These are phyloP conservation scores for Liasis olivaceus DNA, from an alignment of 2,797 vertebrate species.

Conservation along the genomic window DNA sequence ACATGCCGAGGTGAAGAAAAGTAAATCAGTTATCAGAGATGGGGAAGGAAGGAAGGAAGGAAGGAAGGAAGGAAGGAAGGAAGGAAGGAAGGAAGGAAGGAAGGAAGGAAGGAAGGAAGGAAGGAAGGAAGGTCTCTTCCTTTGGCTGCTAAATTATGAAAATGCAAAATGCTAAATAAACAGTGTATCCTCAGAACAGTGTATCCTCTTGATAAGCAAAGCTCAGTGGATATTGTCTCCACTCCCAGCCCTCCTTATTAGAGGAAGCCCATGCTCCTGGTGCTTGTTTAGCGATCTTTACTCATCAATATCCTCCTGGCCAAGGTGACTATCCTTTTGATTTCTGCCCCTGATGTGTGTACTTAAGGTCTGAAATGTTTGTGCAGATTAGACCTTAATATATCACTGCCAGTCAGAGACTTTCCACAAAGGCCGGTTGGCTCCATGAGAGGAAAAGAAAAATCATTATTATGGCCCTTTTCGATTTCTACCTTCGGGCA, in stretches of 20 bases:
- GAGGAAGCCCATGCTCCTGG: not conserved
- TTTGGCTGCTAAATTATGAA: not conserved
- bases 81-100: not conserved
- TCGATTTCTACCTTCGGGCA: not conserved
- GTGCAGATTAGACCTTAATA: not conserved
- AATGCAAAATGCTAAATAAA: not conserved
- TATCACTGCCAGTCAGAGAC: not conserved
- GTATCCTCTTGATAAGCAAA: not conserved
- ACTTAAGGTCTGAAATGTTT: not conserved
- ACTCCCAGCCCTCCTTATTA: too few relatives aligned
- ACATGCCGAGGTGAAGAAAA: too few relatives aligned
- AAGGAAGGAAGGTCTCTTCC: not conserved
- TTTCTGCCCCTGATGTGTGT: not conserved
- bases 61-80: not conserved
- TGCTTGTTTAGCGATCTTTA: not conserved
- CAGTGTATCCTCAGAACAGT: not conserved
- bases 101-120: not conserved
- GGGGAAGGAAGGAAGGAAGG: not conserved
- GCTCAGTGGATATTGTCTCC: not conserved
- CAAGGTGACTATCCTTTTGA: not conserved
- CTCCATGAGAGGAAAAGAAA: not conserved
- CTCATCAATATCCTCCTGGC: not conserved
- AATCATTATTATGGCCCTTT: not conserved
- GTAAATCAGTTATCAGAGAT: not conserved
- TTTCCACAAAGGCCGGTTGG: not conserved